phyloP scores from a whole-genome alignment of 2,888 invertebrate species.

The Caenorhabditis sulstoni region DNA sequence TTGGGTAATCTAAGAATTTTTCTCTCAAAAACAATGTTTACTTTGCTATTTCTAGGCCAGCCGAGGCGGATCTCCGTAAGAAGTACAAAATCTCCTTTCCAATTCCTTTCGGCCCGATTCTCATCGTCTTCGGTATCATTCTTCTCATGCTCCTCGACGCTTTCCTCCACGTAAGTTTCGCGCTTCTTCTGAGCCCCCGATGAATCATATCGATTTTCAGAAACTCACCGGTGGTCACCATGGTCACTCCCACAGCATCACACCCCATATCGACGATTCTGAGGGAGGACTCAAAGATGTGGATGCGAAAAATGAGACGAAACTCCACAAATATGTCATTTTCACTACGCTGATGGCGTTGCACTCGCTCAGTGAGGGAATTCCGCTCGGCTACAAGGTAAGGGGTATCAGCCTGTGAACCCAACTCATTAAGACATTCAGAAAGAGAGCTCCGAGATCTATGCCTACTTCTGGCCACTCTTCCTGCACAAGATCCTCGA shows the following conservation, averaged over 20 bases:
- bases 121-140: not conserved
- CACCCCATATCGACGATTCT: no score
- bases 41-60: constrained; percentile 4
- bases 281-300: not conserved
- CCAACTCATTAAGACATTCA: no score
- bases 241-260: not conserved
- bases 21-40: not conserved
- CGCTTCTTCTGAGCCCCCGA: no score
- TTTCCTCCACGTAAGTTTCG: no score
- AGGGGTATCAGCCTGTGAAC: not conserved
- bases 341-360: constrained; percentile 6
- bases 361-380: constrained; percentile 16
- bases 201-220: not conserved
- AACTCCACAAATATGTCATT: not conserved
- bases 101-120: not conserved
- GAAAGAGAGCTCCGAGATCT: not conserved
- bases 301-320: not conserved
- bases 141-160: not conserved
- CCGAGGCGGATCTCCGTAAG: not conserved
- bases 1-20: not conserved
- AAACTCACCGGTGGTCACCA: not conserved
- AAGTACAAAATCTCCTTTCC: not conserved
- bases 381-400: constrained; percentile 25
- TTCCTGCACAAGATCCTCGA: constrained; percentile 18
- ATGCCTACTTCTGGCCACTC: not conserved